Conservation (phyloP, 2,888 invertebrate genomes). For the Drosophila suboccidentalis region DNA sequence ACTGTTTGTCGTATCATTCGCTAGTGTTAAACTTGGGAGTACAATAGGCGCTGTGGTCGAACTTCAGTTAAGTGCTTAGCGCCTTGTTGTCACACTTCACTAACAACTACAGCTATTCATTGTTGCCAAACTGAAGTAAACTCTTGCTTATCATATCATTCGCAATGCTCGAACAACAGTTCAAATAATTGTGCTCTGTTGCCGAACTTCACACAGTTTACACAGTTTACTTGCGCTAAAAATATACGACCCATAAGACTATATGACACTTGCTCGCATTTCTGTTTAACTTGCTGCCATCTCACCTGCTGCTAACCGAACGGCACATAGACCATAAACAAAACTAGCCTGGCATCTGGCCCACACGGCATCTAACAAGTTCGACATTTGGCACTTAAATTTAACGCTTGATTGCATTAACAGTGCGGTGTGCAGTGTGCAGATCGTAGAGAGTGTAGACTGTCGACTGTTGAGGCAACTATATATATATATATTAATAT, state of each 20-base stretch:
- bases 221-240: conserved; percentile 4
- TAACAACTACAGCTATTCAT: neutral
- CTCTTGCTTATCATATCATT: neutral
- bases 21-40: neutral
- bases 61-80: conserved; percentile 2
- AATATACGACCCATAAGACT: conserved; percentile 13
- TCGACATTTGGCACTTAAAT: conserved; percentile 81
- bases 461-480: conserved; percentile 16
- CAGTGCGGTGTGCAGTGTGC: conserved; percentile 37
- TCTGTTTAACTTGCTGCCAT: conserved; percentile 48
- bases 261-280: conserved; percentile 54
- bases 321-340: conserved; percentile 30
- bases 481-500: conserved; percentile 27
- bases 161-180: neutral
- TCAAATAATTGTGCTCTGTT: conserved; percentile 20
- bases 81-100: conserved; percentile 25
- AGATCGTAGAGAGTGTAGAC: neutral
- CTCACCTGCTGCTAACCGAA: conserved; percentile 31
- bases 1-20: too few relatives aligned
- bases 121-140: neutral
- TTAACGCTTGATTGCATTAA: conserved; percentile 80
- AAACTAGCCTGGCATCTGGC: conserved; percentile 61
- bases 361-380: conserved; percentile 71
- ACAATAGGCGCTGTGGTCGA: conserved; percentile 11
- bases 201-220: conserved; percentile 40